phyloP scores from a whole-genome alignment of 2,113 vertebrate species.

The Dicentrarchus labrax region DNA sequence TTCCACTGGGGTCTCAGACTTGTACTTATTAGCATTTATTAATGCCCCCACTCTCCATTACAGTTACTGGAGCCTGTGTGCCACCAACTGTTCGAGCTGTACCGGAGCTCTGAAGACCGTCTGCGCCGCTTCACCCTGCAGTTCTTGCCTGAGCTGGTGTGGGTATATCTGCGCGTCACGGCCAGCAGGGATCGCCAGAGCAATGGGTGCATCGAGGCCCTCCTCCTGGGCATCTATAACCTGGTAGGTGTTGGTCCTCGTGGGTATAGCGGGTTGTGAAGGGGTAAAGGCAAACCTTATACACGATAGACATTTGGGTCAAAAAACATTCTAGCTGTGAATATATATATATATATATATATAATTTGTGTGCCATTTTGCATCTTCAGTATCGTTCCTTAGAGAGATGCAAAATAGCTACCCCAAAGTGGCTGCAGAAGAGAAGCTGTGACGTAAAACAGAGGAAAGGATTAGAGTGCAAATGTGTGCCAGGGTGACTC shows the following conservation, averaged over 20 bases:
- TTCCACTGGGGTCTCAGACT: neutral
- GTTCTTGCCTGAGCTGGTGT: constrained; percentile 96
- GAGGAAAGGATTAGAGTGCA: neutral
- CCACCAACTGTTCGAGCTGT: constrained; percentile 97
- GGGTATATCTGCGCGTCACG: constrained; percentile 94
- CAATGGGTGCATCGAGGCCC: constrained; percentile 97
- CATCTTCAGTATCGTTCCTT: neutral
- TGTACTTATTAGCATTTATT: constrained; percentile 9
- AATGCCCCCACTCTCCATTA: constrained; percentile 6
- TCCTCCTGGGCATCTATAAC: constrained; percentile 98
- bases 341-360: no score
- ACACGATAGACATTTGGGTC: neutral
- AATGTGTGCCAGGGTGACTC: neutral
- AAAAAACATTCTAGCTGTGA: neutral
- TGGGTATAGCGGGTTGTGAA: neutral
- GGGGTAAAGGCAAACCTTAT: neutral
- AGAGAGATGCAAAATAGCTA: neutral
- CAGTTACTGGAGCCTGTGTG: constrained; percentile 98
- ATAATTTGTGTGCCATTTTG: neutral
- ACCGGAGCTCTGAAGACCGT: constrained; percentile 94
- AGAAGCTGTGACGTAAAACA: neutral
- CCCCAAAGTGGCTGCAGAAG: neutral
- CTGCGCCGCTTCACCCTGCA: constrained; percentile 96
- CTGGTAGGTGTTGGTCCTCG: constrained; percentile 87
- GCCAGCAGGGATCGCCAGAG: constrained; percentile 95